These are phyloP conservation scores for Celastrina argiolus DNA, from an alignment of 2,888 invertebrate species.

Conservation along the genomic window DNA sequence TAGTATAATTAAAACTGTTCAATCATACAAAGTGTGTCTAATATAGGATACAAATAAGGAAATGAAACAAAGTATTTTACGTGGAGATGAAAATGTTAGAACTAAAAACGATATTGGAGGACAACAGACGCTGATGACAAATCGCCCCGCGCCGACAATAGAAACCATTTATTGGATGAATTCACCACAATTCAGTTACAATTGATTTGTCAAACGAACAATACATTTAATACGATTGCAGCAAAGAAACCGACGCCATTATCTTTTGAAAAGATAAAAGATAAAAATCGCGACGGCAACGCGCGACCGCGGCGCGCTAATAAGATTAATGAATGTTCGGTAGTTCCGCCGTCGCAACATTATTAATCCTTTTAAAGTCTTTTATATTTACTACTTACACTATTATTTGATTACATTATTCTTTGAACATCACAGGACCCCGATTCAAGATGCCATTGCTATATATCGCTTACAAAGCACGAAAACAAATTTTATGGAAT, in stretches of 20 bases:
- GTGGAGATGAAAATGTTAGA: neutral
- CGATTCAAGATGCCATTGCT: no score
- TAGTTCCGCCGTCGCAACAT: slow-evolving; percentile 26
- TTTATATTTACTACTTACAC: neutral
- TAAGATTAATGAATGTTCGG: slow-evolving; percentile 32
- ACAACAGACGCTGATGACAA: slow-evolving; percentile 11
- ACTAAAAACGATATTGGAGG: neutral
- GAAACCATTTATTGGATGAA: slow-evolving; percentile 9
- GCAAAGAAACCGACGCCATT: slow-evolving; percentile 13
- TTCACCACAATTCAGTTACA: slow-evolving; percentile 9
- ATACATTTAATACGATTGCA: slow-evolving; percentile 10
- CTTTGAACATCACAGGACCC: no score
- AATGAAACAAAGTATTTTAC: neutral
- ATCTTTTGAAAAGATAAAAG: neutral
- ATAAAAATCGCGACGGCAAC: neutral
- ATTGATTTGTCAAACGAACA: slow-evolving; percentile 18
- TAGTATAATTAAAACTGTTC: neutral
- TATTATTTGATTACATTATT: neutral
- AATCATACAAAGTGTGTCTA: neutral
- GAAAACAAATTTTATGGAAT: no score
- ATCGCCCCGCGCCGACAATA: neutral
- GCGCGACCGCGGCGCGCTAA: slow-evolving; percentile 29
- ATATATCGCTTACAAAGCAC: no score
- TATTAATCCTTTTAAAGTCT: neutral
- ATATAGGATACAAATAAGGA: no score